Conservation (phyloP, 2,888 invertebrate genomes). For the Athetis lepigone region DNA sequence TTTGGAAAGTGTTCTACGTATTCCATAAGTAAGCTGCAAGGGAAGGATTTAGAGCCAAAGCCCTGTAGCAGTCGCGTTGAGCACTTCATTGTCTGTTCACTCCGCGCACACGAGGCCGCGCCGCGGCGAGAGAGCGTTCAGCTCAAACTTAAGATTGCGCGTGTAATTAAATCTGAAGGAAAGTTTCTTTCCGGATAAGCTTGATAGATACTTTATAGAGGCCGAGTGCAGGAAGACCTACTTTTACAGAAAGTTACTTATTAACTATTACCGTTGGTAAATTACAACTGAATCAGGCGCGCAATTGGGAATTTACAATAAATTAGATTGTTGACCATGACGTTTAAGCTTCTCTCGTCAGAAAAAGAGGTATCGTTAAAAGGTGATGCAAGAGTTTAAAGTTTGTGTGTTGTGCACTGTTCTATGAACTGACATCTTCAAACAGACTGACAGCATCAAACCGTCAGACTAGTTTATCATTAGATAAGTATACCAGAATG, state of each 20-base stretch:
- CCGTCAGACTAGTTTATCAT: no score
- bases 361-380: constrained; percentile 12
- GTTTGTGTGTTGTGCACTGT: no score
- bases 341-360: background rate
- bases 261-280: constrained; percentile 29
- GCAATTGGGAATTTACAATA: constrained; percentile 26
- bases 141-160: constrained; percentile 47
- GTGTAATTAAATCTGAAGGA: constrained; percentile 58
- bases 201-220: constrained; percentile 45
- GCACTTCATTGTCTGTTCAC: constrained; percentile 14
- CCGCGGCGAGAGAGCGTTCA: constrained; percentile 40
- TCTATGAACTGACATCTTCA: no score
- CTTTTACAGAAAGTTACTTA: constrained; percentile 44
- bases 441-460: no score
- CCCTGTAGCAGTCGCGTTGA: background rate
- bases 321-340: constrained; percentile 2
- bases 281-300: constrained; percentile 45
- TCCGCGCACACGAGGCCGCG: constrained; percentile 2
- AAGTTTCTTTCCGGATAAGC: constrained; percentile 53
- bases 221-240: constrained; percentile 32
- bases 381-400: no score
- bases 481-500: no score
- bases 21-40: background rate
- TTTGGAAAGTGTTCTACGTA: background rate
- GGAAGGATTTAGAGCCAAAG: background rate